Evolutionary conservation across 2,113 vertebrate species (phyloP).

Genomic region (Pimephales promelas): DNA sequence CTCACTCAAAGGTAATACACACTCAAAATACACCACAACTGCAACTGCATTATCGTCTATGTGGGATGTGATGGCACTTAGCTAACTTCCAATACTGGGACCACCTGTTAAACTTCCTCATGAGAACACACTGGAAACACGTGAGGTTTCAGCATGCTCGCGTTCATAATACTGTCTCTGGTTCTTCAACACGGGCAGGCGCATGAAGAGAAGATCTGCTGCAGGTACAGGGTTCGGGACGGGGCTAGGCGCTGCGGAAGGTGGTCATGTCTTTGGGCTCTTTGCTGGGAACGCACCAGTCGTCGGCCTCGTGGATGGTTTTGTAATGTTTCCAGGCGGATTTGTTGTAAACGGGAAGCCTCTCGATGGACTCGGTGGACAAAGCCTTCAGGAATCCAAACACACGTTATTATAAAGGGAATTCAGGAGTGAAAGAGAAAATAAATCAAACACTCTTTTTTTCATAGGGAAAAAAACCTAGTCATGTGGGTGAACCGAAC

Average conservation of each 20-base stretch:
- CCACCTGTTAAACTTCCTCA: neutral
- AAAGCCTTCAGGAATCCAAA: constrained; percentile 78
- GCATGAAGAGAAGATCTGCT: neutral
- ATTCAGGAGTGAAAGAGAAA: neutral
- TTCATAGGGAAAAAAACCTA: neutral
- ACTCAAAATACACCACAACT: constrained; percentile 2
- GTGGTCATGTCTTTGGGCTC: constrained; percentile 97
- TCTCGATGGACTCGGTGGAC: constrained; percentile 94
- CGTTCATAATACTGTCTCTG: neutral
- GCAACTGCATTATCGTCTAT: neutral
- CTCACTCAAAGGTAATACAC: neutral
- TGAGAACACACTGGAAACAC: neutral
- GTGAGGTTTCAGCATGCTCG: neutral
- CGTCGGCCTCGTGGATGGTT: constrained; percentile 89
- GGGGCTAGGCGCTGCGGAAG: constrained; percentile 84
- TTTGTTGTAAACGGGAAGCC: constrained; percentile 95
- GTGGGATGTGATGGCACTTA: constrained; percentile 43
- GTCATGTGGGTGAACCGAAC: no score
- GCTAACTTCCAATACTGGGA: constrained; percentile 6
- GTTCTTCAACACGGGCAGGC: neutral
- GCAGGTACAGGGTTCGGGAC: neutral
- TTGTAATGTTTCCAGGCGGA: constrained; percentile 96
- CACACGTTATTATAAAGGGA: neutral
- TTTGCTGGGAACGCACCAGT: constrained; percentile 95
- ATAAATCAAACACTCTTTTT: neutral